Conservation (phyloP, 2,113 vertebrate species). For the Deroptyus accipitrinus region DNA sequence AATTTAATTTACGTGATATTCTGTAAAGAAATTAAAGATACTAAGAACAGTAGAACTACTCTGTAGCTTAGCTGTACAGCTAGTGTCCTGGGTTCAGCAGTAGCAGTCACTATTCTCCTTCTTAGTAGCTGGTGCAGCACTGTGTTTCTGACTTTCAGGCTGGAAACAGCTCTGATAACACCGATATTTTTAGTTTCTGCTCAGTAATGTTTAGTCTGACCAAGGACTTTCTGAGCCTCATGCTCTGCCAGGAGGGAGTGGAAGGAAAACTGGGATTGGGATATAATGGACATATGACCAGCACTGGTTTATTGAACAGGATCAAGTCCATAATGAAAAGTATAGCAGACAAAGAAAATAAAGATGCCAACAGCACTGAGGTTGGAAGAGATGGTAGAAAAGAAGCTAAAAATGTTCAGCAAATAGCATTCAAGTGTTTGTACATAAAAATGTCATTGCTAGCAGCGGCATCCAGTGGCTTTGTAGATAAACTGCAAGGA, state of each 20-base stretch:
- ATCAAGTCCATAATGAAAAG: neutral
- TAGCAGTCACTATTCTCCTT: too few relatives aligned
- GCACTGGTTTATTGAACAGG: neutral
- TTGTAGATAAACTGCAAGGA: neutral
- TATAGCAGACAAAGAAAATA: neutral
- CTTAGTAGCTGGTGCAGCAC: too few relatives aligned
- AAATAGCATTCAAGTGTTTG: neutral
- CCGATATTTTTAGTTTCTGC: too few relatives aligned
- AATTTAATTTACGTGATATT: neutral
- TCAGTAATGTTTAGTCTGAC: too few relatives aligned
- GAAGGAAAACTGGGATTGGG: neutral
- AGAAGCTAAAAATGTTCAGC: neutral
- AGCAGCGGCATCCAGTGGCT: neutral
- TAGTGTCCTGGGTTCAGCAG: too few relatives aligned
- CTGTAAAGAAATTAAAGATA: neutral
- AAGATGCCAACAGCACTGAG: neutral
- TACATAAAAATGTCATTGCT: neutral
- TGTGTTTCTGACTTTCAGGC: too few relatives aligned
- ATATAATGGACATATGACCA: neutral
- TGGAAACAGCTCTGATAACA: too few relatives aligned
- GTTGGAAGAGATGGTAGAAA: neutral
- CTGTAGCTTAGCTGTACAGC: neutral
- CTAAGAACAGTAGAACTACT: neutral
- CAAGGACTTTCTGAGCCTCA: too few relatives aligned
- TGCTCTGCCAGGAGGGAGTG: too few relatives aligned